These are phyloP conservation scores for Mola mola DNA, from an alignment of 2,113 vertebrate genomes.

Conservation along the genomic window DNA sequence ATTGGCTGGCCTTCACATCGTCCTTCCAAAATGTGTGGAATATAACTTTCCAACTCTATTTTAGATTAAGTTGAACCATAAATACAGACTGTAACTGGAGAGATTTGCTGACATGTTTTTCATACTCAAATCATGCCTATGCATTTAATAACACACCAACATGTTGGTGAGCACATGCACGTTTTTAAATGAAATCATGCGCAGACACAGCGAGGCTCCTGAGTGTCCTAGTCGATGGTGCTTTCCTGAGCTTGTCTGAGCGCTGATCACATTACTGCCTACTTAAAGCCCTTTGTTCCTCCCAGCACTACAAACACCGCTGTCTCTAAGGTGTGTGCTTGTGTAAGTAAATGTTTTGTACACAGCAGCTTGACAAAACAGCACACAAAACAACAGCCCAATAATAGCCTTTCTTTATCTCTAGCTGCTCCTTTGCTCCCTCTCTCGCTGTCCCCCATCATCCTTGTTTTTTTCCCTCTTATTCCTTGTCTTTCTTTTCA, in stretches of 20 bases:
- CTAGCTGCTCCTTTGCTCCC: conserved; percentile 51
- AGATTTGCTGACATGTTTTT: no score
- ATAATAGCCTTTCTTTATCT: conserved; percentile 71
- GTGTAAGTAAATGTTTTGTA: conserved; percentile 28
- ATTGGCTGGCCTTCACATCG: no score
- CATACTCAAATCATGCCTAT: no score
- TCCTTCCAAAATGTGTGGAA: no score
- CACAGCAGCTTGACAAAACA: conserved; percentile 57
- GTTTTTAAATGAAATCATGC: no score
- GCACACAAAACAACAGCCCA: conserved; percentile 63
- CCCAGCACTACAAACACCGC: conserved; percentile 52
- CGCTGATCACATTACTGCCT: conserved; percentile 73
- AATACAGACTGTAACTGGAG: no score
- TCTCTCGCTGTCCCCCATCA: conserved; percentile 14
- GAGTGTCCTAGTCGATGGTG: conserved; percentile 33
- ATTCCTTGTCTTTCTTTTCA: conserved; percentile 16
- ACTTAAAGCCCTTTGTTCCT: conserved; percentile 73
- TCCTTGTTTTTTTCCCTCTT: conserved; percentile 5
- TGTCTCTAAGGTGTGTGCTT: conserved; percentile 48
- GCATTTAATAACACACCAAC: no score
- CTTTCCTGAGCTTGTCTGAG: conserved; percentile 57
- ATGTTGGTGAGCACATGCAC: no score
- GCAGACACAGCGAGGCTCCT: conserved; percentile 13
- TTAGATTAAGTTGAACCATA: no score
- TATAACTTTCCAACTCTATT: no score